Evolutionary conservation across 2,888 invertebrate species (phyloP).

Genomic region (Subacronicta megacephala): DNA sequence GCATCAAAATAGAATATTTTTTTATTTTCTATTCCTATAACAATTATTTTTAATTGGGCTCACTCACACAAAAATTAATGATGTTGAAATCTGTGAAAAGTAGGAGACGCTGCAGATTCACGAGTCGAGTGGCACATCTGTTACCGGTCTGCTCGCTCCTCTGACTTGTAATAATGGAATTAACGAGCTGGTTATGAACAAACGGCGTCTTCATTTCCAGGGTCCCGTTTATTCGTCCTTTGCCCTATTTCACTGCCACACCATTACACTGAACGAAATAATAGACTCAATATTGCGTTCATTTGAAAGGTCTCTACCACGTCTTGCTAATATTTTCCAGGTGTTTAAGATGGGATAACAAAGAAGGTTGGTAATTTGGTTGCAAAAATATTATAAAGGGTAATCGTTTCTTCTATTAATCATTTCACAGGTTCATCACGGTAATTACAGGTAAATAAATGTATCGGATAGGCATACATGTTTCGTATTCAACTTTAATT

Average conservation of each 20-base stretch:
- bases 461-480: conserved; percentile 33
- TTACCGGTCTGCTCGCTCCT: conserved; percentile 83
- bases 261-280: conserved; percentile 86
- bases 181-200: conserved; percentile 89
- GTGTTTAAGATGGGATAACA: conserved; percentile 74
- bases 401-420: conserved; percentile 4
- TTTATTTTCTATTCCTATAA: conserved; percentile 57
- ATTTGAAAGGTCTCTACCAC: conserved; percentile 75
- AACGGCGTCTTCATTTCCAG: conserved; percentile 88
- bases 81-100: conserved; percentile 67
- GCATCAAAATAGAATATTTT: conserved; percentile 35
- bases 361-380: conserved; percentile 58
- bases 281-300: conserved; percentile 79
- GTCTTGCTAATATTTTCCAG: conserved; percentile 75
- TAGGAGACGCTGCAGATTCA: conserved; percentile 68
- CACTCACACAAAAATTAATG: conserved; percentile 65
- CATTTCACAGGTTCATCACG: conserved; percentile 1
- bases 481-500: conserved; percentile 66
- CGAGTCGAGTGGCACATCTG: conserved; percentile 84
- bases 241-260: conserved; percentile 86
- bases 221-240: conserved; percentile 82
- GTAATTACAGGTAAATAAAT: conserved; percentile 18
- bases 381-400: conserved; percentile 27
- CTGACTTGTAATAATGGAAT: conserved; percentile 88
- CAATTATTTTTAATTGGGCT: conserved; percentile 65